Evolutionary conservation across 1,140 invertebrate genomes (phyloP), one percentile per base, ranked within the genome.

Genomic region (Phymorhynchus buccinoides): DNA sequence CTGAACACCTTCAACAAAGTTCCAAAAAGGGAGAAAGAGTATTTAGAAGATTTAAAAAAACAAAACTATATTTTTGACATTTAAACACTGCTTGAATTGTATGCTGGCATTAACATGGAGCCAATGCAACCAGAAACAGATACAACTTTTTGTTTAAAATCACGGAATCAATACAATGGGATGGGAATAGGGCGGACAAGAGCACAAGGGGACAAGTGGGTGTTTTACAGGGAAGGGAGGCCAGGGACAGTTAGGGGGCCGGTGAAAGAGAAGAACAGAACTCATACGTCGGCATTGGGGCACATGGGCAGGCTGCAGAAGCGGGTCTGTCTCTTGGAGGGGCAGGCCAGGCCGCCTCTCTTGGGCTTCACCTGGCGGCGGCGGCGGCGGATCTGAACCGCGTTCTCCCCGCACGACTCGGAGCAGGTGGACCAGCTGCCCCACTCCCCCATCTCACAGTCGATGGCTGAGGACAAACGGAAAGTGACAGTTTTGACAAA

Each of bases 361-460:
- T 87, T 86, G 22, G 90, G 89, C 77, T 88, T 88, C 56, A 86
- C 83, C 35, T 88, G 79, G 16, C 89, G 81, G 18, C 66, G 39
- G 32, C 90, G 85, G 42, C 79, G 77, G 39, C 91, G 73, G 44
- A 89, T 86, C 86, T 90, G 88, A 6, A 90, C 89, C 35, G 88
- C 84, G 44, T 87, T 87, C 4, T 85, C 85, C 3, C 90, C 90
- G 83, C 91, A 92, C 7, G 89, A 89, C 62, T 89, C 85, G 6
- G 89, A 84, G 77, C 91, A 92, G 7, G 86, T n/a, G 39, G 88
- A 87, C 91, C 91, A 92, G 4, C 86, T 84, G 56, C 81, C 73
- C 90, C 90, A 92, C 3, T 79, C 77, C 30, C 85, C 84, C 85
- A 92, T 86, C 80, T 89, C 78, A 84, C 91, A 92, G 85, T 91